These are phyloP conservation scores for Sesia apiformis DNA, from an alignment of 2,888 invertebrate species.

Conservation along the genomic window DNA sequence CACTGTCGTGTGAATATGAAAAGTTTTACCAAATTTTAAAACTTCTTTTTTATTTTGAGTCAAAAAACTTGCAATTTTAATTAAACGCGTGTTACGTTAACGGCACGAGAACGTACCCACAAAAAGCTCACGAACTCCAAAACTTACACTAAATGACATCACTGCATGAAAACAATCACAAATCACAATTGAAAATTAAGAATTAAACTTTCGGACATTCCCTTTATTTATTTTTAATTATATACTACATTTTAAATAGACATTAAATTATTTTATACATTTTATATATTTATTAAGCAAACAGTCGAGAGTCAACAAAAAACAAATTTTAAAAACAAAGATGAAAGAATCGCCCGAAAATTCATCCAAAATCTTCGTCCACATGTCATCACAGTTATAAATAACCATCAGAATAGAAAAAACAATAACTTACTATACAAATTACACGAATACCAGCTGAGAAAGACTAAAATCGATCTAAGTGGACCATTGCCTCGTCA, in stretches of 20 bases:
- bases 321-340: too few species aligned
- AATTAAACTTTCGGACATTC: too few species aligned
- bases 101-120: background rate
- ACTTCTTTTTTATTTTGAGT: background rate
- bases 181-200: background rate
- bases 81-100: background rate
- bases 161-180: background rate
- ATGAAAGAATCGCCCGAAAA: background rate
- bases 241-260: too few species aligned
- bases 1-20: background rate
- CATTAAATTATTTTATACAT: too few species aligned
- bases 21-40: background rate
- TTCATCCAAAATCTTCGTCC: background rate
- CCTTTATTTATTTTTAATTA: too few species aligned
- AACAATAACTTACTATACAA: slow-evolving; percentile 71
- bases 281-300: too few species aligned
- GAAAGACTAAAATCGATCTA: slow-evolving; percentile 37
- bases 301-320: too few species aligned
- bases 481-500: slow-evolving; percentile 37
- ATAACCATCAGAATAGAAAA: slow-evolving; percentile 34
- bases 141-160: background rate
- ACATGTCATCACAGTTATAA: slow-evolving; percentile 3
- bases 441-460: slow-evolving; percentile 51
- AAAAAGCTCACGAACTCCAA: background rate
- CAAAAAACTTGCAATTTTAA: background rate